Conservation (phyloP, 2,888 invertebrate species). For the Piscicola geometra region DNA sequence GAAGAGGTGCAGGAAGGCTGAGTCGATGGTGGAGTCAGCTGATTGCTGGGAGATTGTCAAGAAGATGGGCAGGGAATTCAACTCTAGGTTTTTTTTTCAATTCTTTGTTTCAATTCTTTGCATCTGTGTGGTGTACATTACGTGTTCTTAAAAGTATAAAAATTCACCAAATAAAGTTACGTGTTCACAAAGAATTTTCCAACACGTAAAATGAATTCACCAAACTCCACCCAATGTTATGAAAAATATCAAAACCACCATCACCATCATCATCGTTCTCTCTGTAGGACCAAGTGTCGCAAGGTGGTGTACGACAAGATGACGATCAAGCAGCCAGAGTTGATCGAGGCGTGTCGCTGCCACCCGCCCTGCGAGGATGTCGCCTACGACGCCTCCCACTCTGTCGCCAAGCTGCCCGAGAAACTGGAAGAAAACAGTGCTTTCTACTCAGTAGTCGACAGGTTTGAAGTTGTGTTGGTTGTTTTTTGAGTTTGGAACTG, state of each 20-base stretch:
- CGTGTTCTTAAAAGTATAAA: too few relatives aligned
- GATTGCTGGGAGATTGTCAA: not conserved
- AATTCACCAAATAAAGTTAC: not conserved
- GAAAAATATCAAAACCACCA: not conserved
- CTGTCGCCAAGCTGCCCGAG: conserved; percentile 43
- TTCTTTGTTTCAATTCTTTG: too few relatives aligned
- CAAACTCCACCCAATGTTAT: too few relatives aligned
- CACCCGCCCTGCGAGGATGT: conserved; percentile 45
- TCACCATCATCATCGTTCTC: not conserved
- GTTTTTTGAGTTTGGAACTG: too few relatives aligned
- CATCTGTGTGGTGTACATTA: too few relatives aligned
- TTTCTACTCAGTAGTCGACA: conserved; percentile 41
- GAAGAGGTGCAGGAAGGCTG: conserved; percentile 29
- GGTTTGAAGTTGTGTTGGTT: too few relatives aligned
- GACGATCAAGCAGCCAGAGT: conserved; percentile 42
- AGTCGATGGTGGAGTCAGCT: not conserved
- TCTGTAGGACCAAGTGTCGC: conserved; percentile 39
- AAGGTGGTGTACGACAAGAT: conserved; percentile 44
- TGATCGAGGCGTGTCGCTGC: conserved; percentile 44
- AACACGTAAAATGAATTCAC: not conserved
- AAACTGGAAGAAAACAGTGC: conserved; percentile 40
- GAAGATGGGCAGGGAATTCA: conserved; percentile 14
- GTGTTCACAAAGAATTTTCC: not conserved
- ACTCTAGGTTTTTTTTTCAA: not conserved
- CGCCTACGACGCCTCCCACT: conserved; percentile 43